Evolutionary conservation across 2,888 invertebrate genomes (phyloP), one percentile per base, ranked within the genome.

Genomic region (Habrosyne pyritoides): DNA sequence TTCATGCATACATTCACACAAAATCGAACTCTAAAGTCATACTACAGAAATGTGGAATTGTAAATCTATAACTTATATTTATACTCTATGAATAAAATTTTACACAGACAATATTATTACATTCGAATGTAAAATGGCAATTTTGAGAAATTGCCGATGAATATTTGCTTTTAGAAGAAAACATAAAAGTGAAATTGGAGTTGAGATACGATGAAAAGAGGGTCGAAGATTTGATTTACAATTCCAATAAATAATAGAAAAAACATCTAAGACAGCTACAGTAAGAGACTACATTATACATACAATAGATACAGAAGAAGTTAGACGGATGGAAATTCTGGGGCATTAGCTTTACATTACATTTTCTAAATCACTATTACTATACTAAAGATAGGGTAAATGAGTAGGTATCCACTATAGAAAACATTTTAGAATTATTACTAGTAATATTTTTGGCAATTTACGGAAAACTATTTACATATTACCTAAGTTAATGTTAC

Each of bases 251-350:
- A 69, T 8, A 42, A 77, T 60, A 66, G 54, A 71, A 72, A 78
- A 75, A 74, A 83, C 68, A 82, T 83, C 86, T 88, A 91, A 28
- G 75, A 84, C 64, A 82, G 75, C 87, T 87, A 89, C 80, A 79
- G 71, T 79, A 84, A 82, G 79, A 81, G 58, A 82, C 89, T 90
- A 91, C 84, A 61, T 66, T 79, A 81, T 88, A 90, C 86, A 84
- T 87, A 86, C 73, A 87, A 84, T 90, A 91, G 85, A 84, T 89
- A 91, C 83, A 91, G 89, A 87, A 91, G 89, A 87, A 74, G 80
- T 89, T 90, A 91, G 91, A 92, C 93, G 93, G 93, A 93, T 93
- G 93, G 93, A 93, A 92, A 91, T 89, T 91, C 93, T 93, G 93
- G 93, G 93, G 93, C 93, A 84, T 89, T 89, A 90, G 91, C 89